phyloP scores from a whole-genome alignment of 2,888 invertebrate species.

The Tiliacea aurago region DNA sequence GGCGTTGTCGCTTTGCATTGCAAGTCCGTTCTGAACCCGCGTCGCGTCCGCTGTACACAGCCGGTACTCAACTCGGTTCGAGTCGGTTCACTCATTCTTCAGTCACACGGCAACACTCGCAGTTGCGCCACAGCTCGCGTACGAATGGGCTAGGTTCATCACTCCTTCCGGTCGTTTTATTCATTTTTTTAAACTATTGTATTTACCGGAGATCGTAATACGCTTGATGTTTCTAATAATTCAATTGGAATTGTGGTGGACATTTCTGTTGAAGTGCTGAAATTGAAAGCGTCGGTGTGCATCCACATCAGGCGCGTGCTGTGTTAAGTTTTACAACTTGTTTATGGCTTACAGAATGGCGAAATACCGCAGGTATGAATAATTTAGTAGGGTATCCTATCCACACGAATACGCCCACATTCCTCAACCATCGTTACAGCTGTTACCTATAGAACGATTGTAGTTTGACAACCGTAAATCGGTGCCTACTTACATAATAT shows the following conservation, averaged over 20 bases:
- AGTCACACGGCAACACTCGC: slow-evolving; percentile 90
- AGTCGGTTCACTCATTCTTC: slow-evolving; percentile 74
- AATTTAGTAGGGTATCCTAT: slow-evolving; percentile 45
- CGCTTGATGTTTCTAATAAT: slow-evolving; percentile 51
- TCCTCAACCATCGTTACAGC: slow-evolving; percentile 33
- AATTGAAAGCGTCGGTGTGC: slow-evolving; percentile 61
- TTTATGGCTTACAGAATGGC: slow-evolving; percentile 81
- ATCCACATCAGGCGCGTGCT: slow-evolving; percentile 67
- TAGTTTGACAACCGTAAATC: neutral
- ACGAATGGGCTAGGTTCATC: slow-evolving; percentile 66
- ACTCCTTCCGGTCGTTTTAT: slow-evolving; percentile 57
- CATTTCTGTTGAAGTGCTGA: slow-evolving; percentile 57
- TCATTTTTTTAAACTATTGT: slow-evolving; percentile 37
- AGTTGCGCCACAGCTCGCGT: slow-evolving; percentile 81
- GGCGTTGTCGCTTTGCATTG: slow-evolving; percentile 79
- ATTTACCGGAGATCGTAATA: slow-evolving; percentile 31
- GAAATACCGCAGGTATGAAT: slow-evolving; percentile 84
- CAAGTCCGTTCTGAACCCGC: slow-evolving; percentile 76
- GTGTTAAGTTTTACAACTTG: slow-evolving; percentile 69
- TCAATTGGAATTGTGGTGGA: slow-evolving; percentile 45
- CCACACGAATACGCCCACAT: slow-evolving; percentile 50
- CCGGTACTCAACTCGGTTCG: slow-evolving; percentile 66
- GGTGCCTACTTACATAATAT: neutral
- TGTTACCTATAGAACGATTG: neutral
- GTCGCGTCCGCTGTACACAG: slow-evolving; percentile 70